Conservation (phyloP, 2,888 invertebrate species). For the Bellardia pandia region DNA sequence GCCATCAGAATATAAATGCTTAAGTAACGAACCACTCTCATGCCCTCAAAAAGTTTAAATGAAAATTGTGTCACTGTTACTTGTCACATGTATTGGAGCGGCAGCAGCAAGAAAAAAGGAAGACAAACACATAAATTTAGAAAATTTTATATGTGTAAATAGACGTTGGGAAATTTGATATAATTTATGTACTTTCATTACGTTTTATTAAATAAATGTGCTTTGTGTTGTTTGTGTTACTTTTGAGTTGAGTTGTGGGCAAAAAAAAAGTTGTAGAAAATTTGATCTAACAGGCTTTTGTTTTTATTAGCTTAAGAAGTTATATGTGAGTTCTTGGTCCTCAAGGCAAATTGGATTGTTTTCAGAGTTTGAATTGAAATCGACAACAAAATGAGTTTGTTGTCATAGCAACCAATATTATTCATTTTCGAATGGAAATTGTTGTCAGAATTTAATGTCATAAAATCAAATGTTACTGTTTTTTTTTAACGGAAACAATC, state of each 20-base stretch:
- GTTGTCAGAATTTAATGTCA: too few relatives aligned
- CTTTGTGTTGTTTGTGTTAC: neutral
- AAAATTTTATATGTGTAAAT: neutral
- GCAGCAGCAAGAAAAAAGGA: neutral
- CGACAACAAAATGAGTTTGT: too few relatives aligned
- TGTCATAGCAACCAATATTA: too few relatives aligned
- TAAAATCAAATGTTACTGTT: too few relatives aligned
- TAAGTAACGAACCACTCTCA: neutral
- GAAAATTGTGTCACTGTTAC: neutral
- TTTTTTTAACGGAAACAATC: too few relatives aligned
- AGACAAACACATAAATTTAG: conserved; percentile 9
- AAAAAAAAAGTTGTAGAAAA: neutral
- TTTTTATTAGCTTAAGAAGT: too few relatives aligned
- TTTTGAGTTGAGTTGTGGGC: neutral
- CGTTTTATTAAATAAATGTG: conserved; percentile 32
- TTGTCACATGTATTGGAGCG: conserved; percentile 5
- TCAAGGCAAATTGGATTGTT: too few relatives aligned
- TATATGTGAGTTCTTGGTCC: too few relatives aligned
- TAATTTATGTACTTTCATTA: conserved; percentile 21
- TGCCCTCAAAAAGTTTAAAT: neutral
- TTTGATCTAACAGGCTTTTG: too few relatives aligned
- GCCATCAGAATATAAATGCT: neutral
- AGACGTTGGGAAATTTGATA: neutral
- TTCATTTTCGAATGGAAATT: too few relatives aligned
- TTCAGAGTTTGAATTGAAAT: too few relatives aligned